Evolutionary conservation across 2,888 invertebrate genomes (phyloP).

Genomic region (Dascillus cervinus): DNA sequence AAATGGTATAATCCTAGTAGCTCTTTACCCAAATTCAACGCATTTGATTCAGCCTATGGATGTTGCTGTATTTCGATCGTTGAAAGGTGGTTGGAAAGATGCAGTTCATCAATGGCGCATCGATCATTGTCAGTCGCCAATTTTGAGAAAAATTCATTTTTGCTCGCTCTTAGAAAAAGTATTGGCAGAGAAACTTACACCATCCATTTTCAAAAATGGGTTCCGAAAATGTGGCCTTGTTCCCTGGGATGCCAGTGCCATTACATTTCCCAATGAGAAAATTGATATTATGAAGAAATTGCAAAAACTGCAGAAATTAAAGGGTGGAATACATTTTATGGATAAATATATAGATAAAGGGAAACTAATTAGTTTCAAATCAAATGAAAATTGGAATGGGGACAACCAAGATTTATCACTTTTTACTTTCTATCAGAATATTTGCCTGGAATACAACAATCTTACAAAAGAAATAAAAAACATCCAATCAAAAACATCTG

Average conservation of each 20-base stretch:
- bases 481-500: too few species aligned
- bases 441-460: slow-evolving; percentile 2
- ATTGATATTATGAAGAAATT: slow-evolving; percentile 2
- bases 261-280: slow-evolving; percentile 5
- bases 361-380: slow-evolving; percentile 1
- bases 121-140: slow-evolving; percentile 4
- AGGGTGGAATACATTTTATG: slow-evolving; percentile 4
- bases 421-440: slow-evolving; percentile 3
- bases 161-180: neutral
- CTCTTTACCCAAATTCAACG: slow-evolving; percentile 13
- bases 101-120: slow-evolving; percentile 4
- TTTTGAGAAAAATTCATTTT: slow-evolving; percentile 7
- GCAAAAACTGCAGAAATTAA: slow-evolving; percentile 4
- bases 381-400: slow-evolving; percentile 2
- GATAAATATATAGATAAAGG: slow-evolving; percentile 3
- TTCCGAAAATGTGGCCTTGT: slow-evolving; percentile 4
- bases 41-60: too few species aligned
- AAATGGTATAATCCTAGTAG: slow-evolving; percentile 5
- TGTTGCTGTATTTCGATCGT: too few species aligned
- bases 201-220: slow-evolving; percentile 3
- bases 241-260: slow-evolving; percentile 2
- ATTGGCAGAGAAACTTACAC: slow-evolving; percentile 1
- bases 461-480: too few species aligned
- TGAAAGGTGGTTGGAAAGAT: slow-evolving; percentile 3
- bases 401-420: slow-evolving; percentile 3